Percentiles rank a stretch among this genome's conserved stretches.
phyloP scores from a whole-genome alignment of 2,888 invertebrate genomes.

The Heliconius ismenius region DNA sequence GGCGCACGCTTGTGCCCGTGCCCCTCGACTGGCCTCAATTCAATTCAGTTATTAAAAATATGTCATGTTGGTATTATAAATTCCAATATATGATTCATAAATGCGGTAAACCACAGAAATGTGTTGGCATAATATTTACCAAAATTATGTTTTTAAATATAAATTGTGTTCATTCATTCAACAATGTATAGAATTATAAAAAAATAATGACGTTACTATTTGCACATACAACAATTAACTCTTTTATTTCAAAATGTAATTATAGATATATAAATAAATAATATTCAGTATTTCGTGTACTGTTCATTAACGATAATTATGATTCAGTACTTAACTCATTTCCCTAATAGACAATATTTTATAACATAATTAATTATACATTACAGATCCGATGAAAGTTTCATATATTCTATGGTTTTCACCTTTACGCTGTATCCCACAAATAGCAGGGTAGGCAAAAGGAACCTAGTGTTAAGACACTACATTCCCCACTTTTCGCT shows the following conservation, averaged over 20 bases:
- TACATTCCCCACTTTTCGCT: too few relatives aligned
- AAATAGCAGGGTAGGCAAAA: too few relatives aligned
- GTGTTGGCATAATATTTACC: slow-evolving; percentile 10
- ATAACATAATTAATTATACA: neutral
- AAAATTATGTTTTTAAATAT: neutral
- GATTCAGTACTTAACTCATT: neutral
- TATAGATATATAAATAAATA: slow-evolving; percentile 5
- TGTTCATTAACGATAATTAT: slow-evolving; percentile 3
- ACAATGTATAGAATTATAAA: slow-evolving; percentile 1
- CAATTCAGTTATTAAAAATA: neutral
- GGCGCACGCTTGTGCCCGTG: too few relatives aligned
- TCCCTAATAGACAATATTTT: neutral
- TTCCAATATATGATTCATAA: slow-evolving; percentile 3
- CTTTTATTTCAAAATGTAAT: neutral
- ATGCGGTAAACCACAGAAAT: slow-evolving; percentile 23
- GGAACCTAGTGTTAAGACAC: too few relatives aligned
- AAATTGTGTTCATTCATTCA: slow-evolving; percentile 1
- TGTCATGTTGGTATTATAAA: slow-evolving; percentile 8
- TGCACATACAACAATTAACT: neutral
- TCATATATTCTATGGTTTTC: neutral
- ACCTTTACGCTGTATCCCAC: too few relatives aligned
- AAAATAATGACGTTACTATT: neutral
- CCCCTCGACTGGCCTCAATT: too few relatives aligned
- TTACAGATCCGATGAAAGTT: neutral
- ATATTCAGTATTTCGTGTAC: neutral